Conservation (phyloP, 2,797 vertebrate species). For the Lithobates sylvaticus region DNA sequence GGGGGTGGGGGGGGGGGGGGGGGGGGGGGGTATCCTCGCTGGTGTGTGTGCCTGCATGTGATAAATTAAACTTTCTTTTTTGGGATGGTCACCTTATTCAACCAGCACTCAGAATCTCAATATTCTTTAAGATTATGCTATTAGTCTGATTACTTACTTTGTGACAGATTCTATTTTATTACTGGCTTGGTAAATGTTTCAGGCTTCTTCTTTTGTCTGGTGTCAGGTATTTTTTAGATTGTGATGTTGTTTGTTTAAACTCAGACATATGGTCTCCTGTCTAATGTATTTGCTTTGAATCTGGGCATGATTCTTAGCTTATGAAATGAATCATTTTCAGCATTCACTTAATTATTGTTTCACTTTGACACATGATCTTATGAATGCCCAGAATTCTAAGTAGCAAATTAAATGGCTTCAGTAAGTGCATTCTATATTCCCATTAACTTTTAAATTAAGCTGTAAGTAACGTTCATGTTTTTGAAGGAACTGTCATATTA, state of each 20-base stretch:
- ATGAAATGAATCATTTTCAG: slow-evolving; percentile 54
- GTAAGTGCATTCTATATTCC: slow-evolving; percentile 38
- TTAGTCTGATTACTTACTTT: too few species aligned
- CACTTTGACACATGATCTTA: slow-evolving; percentile 58
- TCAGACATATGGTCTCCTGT: slow-evolving; percentile 44
- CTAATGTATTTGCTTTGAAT: slow-evolving; percentile 56
- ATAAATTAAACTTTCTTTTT: too few species aligned
- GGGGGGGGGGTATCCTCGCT: too few species aligned
- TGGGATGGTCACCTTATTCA: too few species aligned
- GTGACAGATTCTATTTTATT: too few species aligned
- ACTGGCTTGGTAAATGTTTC: slow-evolving; percentile 16
- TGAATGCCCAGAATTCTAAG: slow-evolving; percentile 53
- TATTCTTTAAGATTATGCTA: too few species aligned
- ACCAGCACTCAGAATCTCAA: too few species aligned
- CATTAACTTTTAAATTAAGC: slow-evolving; percentile 52
- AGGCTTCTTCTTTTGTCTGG: slow-evolving; percentile 31
- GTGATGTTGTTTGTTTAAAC: slow-evolving; percentile 47
- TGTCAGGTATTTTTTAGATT: slow-evolving; percentile 53
- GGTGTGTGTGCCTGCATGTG: too few species aligned
- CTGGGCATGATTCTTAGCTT: slow-evolving; percentile 52
- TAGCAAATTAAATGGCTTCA: slow-evolving; percentile 47
- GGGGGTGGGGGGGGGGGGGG: too few species aligned
- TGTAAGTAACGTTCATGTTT: slow-evolving; percentile 42
- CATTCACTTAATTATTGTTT: slow-evolving; percentile 59
- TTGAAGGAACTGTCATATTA: slow-evolving; percentile 10